A percentile compares a stretch with the other conserved stretches of the same genome.
Conservation (phyloP, 1,140 invertebrate genomes). For the Drosophila aff. region DNA sequence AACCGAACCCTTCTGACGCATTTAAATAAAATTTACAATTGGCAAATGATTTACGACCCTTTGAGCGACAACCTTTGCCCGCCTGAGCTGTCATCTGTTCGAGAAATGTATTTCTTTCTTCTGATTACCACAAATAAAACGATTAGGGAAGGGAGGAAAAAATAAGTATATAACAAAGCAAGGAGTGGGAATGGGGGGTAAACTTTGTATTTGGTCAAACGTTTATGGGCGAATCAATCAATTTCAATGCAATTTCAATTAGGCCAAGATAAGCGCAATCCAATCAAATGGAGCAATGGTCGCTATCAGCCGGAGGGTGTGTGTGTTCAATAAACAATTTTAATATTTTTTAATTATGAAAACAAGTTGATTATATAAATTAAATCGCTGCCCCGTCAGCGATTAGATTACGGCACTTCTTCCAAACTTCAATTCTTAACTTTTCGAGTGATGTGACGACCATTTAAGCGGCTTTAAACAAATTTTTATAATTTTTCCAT, state of each 20-base stretch:
- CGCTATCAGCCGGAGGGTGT: conserved; percentile 37
- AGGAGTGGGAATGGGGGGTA: conserved; percentile 4
- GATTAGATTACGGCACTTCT: conserved; percentile 69
- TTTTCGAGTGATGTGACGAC: conserved; percentile 74
- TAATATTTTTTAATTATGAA: conserved; percentile 84
- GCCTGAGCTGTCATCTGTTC: conserved; percentile 10
- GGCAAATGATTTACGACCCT: conserved; percentile 36
- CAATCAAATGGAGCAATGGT: conserved; percentile 65
- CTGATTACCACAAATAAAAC: conserved; percentile 64
- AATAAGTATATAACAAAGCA: background rate
- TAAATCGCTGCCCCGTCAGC: conserved; percentile 68
- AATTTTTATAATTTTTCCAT: conserved; percentile 75
- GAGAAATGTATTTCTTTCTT: conserved; percentile 2
- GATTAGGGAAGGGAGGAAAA: conserved; percentile 53
- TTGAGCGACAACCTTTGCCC: conserved; percentile 20
- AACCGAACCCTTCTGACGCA: conserved; percentile 28
- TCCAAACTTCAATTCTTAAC: conserved; percentile 41
- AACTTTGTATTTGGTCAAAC: conserved; percentile 41
- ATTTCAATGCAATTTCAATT: conserved; percentile 84
- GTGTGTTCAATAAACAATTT: conserved; percentile 77
- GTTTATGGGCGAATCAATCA: conserved; percentile 80
- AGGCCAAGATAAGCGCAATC: conserved; percentile 73
- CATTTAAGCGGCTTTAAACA: conserved; percentile 82
- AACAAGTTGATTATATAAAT: conserved; percentile 84
- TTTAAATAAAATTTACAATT: conserved; percentile 47